A percentile compares a stretch with the other conserved stretches of the same genome.
phyloP scores from a whole-genome alignment of 2,797 vertebrate species.

The Adelosebastes latens region DNA sequence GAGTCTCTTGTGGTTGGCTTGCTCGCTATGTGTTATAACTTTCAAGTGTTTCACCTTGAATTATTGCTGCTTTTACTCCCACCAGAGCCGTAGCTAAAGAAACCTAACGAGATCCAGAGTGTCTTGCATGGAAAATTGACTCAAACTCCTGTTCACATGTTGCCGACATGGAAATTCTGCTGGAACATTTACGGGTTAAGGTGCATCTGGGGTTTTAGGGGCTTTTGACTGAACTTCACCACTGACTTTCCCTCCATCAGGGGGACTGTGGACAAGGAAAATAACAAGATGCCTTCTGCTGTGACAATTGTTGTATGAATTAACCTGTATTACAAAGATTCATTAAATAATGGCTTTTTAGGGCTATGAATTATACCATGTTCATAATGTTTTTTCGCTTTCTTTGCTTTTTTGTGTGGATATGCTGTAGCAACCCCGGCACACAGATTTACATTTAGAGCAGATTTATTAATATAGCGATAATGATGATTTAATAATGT shows the following conservation, averaged over 20 bases:
- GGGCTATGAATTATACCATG: slow-evolving; percentile 72
- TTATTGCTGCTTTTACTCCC: slow-evolving; percentile 55
- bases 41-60: slow-evolving; percentile 11
- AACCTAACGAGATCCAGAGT: slow-evolving; percentile 35
- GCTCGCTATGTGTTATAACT: slow-evolving; percentile 11
- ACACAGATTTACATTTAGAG: slow-evolving; percentile 73
- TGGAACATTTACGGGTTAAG: slow-evolving; percentile 54
- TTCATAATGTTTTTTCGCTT: slow-evolving; percentile 58
- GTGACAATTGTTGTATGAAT: slow-evolving; percentile 81
- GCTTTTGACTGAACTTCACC: slow-evolving; percentile 58
- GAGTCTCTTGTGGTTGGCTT: slow-evolving; percentile 1
- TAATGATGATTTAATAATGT: slow-evolving; percentile 60
- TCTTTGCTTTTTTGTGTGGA: slow-evolving; percentile 32
- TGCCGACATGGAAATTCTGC: slow-evolving; percentile 29
- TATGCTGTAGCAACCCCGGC: slow-evolving; percentile 64
- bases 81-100: slow-evolving; percentile 28
- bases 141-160: slow-evolving; percentile 25
- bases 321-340: slow-evolving; percentile 75
- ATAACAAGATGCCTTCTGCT: slow-evolving; percentile 84
- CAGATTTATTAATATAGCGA: slow-evolving; percentile 62
- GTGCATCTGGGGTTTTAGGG: slow-evolving; percentile 29
- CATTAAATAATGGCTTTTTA: slow-evolving; percentile 70
- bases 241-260: slow-evolving; percentile 47
- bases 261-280: slow-evolving; percentile 59
- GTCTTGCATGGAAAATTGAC: slow-evolving; percentile 40